Base-by-base conservation (phyloP, 1,140 invertebrate genomes). In the Drosophila tropicalis region DNA sequence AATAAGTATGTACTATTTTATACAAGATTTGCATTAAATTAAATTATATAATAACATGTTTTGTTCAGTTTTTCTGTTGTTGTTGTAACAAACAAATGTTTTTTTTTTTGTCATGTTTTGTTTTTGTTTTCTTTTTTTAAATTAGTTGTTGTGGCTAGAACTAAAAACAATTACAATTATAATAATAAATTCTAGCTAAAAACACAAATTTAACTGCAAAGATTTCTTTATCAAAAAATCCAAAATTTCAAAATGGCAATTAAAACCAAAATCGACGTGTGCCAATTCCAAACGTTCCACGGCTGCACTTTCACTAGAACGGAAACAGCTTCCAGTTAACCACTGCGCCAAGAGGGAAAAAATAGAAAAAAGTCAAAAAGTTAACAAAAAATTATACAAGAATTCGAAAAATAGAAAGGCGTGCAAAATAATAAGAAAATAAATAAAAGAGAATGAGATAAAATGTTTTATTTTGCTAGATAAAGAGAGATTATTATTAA, bases 241-340 rank as follows among this genome's bases (percentile, higher is more conserved):
- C 29, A 29, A 87, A 87, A 62, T 36, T 58, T 79, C 83, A 83
- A 67, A 75, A 86, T 87, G 82, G 79, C 79, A 87, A 67, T 71
- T 71, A 81, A 77, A 63, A 72, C 61, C 34, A 72, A 70, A 73
- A 65, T 40, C 65, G 74, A 72, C 74, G 44, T 68, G 71, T 87
- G 77, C 77, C 81, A 90, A 89, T 72, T 89, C 80, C 80, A 78
- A 62, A 79, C 64, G 76, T 72, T 76, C 57, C 76, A 25, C 57
- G 44, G 54, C 34, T 76, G 69, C 77, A 67, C 70, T 90, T 79
- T 70, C 70, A 69, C 78, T 91, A 91, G 83, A 91, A 91, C 61
- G 86, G 90, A 89, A 90, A 91, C 72, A 87, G 81, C 77, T 91
- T 91, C 90, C 90, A 91, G 81, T 91, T 91, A 91, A 91, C 90